Evolutionary conservation across 1,140 invertebrate species (phyloP).

Genomic region (Proales similis): DNA sequence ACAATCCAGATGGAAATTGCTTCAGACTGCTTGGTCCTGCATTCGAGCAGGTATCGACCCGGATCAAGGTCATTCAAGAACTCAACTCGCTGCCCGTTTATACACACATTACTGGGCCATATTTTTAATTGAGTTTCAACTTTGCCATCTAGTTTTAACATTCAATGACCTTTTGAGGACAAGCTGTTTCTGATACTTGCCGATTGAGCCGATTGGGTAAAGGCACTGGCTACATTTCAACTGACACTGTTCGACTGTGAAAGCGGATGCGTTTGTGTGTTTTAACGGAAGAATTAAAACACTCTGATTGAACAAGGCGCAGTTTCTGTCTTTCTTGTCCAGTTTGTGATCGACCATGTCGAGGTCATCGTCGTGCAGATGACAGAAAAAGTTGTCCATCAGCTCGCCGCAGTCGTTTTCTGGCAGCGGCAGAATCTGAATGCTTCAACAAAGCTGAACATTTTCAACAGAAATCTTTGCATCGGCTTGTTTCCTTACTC

Average conservation of each 20-base stretch:
- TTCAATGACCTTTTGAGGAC: no score
- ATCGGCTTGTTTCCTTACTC: no score
- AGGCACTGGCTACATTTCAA: slow-evolving; percentile 16
- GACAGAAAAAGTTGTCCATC: slow-evolving; percentile 37
- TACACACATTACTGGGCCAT: no score
- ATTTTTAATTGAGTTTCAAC: no score
- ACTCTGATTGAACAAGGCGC: slow-evolving; percentile 16
- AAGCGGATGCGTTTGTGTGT: not conserved
- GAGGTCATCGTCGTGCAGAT: slow-evolving; percentile 32
- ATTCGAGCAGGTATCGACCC: slow-evolving; percentile 9
- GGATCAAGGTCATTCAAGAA: no score
- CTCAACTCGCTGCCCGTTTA: no score
- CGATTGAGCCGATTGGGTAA: not conserved
- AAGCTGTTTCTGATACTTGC: no score
- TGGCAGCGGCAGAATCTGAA: slow-evolving; percentile 11
- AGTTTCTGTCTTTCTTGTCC: slow-evolving; percentile 32
- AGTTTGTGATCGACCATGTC: not conserved
- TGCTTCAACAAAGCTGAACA: no score
- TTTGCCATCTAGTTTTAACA: no score
- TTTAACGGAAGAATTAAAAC: slow-evolving; percentile 3
- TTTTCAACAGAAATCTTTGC: no score
- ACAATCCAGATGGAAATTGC: slow-evolving; percentile 15
- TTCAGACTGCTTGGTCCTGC: not conserved
- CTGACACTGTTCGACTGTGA: not conserved
- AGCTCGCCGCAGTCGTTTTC: slow-evolving; percentile 32